Conservation (phyloP, 2,797 vertebrate genomes). For the Holocentrus rufus region DNA sequence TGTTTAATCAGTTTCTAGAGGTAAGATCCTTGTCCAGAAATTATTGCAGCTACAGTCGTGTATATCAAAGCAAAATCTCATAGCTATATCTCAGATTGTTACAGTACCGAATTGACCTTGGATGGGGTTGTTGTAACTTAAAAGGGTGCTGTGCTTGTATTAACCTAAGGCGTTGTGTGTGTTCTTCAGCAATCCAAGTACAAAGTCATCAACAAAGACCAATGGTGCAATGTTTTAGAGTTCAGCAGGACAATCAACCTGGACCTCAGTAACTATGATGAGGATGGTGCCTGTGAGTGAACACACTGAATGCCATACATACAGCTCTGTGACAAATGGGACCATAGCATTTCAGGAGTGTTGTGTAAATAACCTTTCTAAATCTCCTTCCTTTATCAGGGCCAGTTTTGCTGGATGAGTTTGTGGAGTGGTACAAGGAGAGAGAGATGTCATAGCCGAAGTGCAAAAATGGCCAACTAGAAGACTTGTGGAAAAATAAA, state of each 20-base stretch:
- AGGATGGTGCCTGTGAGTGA: constrained; percentile 98
- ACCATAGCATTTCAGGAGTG: background rate
- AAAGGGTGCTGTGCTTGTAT: background rate
- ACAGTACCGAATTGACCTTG: background rate
- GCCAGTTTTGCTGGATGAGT: constrained; percentile 99
- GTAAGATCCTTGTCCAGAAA: constrained; percentile 72
- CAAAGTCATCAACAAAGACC: constrained; percentile 99
- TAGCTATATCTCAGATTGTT: constrained; percentile 37
- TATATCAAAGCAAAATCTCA: background rate
- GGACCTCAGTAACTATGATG: constrained; percentile 99
- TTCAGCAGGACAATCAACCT: constrained; percentile 99
- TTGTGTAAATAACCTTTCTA: background rate
- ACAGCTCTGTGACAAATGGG: background rate
- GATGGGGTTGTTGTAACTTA: background rate
- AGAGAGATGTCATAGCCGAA: constrained; percentile 95
- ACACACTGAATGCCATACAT: background rate
- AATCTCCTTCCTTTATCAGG: constrained; percentile 81
- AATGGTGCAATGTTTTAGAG: constrained; percentile 99
- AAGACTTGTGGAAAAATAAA: constrained; percentile 52
- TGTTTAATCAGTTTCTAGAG: constrained; percentile 99
- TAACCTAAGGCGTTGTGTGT: constrained; percentile 17
- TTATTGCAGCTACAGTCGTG: background rate
- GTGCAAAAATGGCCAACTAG: constrained; percentile 62
- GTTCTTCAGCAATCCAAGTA: constrained; percentile 97
- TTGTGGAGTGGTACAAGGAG: constrained; percentile 99